Conservation (phyloP, 2,888 invertebrate species). For the Ennomos fuscantarius region DNA sequence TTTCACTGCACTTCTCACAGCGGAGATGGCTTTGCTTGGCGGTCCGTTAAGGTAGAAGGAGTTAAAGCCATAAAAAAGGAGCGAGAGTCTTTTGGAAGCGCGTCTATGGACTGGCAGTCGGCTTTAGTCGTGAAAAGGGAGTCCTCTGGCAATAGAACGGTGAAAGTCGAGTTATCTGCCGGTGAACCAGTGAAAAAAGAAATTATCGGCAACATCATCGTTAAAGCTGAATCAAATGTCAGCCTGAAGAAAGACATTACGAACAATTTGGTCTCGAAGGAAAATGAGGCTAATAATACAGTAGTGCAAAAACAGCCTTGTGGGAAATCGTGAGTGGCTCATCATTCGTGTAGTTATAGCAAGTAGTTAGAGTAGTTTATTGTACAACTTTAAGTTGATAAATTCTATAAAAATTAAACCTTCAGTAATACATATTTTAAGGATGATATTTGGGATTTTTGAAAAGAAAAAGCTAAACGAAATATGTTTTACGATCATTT, state of each 20-base stretch:
- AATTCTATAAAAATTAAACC: too few species aligned
- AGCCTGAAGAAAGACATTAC: background rate
- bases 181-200: background rate
- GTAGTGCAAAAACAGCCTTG: conserved; percentile 5
- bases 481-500: too few species aligned
- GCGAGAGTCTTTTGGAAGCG: conserved; percentile 5
- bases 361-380: conserved; percentile 3
- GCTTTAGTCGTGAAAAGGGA: conserved; percentile 7
- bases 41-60: conserved; percentile 42
- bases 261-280: background rate
- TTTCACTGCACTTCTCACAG: conserved; percentile 33
- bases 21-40: conserved; percentile 32
- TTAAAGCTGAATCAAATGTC: background rate
- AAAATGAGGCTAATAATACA: background rate
- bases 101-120: conserved; percentile 8
- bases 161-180: background rate
- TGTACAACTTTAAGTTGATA: background rate
- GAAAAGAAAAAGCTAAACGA: too few species aligned
- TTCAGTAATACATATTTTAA: too few species aligned
- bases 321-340: conserved; percentile 35
- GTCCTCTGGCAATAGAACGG: background rate
- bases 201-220: background rate
- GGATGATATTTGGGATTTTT: too few species aligned
- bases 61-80: conserved; percentile 35
- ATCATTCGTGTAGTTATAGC: conserved; percentile 17